Conservation (phyloP, 92 coral and sea anemone species). For the Palythoa grandiflora region DNA sequence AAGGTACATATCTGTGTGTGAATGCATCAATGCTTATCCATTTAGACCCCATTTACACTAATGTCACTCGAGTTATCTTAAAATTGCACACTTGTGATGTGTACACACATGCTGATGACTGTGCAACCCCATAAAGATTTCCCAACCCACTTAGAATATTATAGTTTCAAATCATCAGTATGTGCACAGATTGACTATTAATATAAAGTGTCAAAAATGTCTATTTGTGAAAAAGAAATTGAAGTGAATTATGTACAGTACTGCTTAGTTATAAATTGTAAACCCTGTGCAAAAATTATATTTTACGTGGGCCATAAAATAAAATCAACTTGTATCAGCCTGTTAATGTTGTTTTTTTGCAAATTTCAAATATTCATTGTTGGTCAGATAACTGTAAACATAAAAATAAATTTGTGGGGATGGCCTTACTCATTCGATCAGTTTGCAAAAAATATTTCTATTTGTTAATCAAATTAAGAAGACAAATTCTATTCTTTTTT, state of each 20-base stretch:
- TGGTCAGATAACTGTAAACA: no score
- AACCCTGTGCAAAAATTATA: no score
- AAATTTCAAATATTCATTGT: background rate
- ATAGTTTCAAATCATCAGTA: background rate
- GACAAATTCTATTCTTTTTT: background rate
- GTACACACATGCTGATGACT: background rate
- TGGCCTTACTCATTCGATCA: background rate
- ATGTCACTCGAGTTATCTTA: no score
- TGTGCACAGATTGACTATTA: background rate
- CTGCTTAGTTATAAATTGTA: slow-evolving; percentile 4
- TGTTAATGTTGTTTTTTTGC: no score
- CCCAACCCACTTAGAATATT: background rate
- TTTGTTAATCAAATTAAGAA: slow-evolving; percentile 2
- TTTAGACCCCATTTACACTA: no score
- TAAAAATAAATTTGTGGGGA: no score
- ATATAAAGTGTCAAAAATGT: background rate
- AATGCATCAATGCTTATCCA: no score
- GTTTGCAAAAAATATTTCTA: background rate
- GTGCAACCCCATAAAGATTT: slow-evolving; percentile 5
- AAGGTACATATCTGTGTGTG: no score
- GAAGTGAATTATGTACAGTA: background rate
- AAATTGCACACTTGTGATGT: background rate
- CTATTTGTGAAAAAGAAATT: background rate
- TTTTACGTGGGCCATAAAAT: no score
- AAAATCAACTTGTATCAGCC: no score